These are phyloP conservation scores for Drosophila triauraria DNA, from an alignment of 1,140 invertebrate genomes.

Conservation along the genomic window DNA sequence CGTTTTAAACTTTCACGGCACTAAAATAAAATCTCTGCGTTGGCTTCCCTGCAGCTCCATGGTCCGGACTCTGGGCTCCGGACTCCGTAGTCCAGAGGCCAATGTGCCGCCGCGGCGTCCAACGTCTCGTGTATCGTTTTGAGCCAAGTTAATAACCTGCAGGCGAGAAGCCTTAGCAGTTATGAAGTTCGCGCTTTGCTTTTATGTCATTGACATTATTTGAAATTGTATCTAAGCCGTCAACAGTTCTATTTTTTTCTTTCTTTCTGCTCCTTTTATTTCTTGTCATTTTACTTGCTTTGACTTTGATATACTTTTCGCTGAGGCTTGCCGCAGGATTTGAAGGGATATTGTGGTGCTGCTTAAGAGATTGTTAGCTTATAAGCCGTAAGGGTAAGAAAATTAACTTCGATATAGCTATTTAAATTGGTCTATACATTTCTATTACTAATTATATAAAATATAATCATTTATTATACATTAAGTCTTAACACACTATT, in stretches of 20 bases:
- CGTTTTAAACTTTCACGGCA: conserved; percentile 70
- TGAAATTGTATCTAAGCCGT: conserved; percentile 57
- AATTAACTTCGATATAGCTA: background rate
- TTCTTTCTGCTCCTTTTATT: background rate
- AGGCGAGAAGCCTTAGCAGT: conserved; percentile 74
- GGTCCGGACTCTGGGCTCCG: background rate
- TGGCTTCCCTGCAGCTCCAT: conserved; percentile 33
- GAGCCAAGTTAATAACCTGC: conserved; percentile 76
- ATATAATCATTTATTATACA: too few relatives aligned
- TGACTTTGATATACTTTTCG: background rate
- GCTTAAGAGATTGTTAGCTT: background rate
- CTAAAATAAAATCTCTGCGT: conserved; percentile 64
- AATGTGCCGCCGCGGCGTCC: conserved; percentile 20
- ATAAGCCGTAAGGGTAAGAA: background rate
- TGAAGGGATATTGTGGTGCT: conserved; percentile 7
- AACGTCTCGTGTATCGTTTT: conserved; percentile 72
- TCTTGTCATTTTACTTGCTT: background rate
- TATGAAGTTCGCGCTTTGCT: conserved; percentile 71
- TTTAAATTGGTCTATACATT: background rate
- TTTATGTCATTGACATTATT: conserved; percentile 73
- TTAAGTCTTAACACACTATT: too few relatives aligned
- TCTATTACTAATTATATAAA: too few relatives aligned
- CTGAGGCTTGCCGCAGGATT: conserved; percentile 9
- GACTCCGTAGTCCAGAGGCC: conserved; percentile 21
- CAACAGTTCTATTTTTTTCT: conserved; percentile 45